Evolutionary conservation across 2,888 invertebrate genomes (phyloP).

Genomic region (Epinotia bilunana): DNA sequence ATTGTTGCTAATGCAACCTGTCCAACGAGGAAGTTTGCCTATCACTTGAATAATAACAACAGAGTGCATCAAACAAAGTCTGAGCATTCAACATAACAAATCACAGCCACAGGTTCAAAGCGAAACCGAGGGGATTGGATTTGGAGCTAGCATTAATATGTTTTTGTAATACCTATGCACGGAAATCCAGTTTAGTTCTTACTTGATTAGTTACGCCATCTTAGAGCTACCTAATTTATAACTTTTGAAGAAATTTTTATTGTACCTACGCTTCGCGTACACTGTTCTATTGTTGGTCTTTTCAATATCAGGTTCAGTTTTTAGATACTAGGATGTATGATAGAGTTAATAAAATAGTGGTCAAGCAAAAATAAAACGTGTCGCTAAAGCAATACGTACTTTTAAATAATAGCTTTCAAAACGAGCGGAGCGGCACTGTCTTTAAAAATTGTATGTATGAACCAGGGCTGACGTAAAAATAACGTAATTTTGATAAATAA

Average conservation of each 20-base stretch:
- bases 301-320: no score
- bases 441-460: no score
- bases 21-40: slow-evolving; percentile 50
- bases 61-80: slow-evolving; percentile 28
- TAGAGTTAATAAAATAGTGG: not conserved
- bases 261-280: not conserved
- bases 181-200: slow-evolving; percentile 5
- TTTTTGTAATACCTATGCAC: not conserved
- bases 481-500: no score
- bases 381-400: not conserved
- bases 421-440: no score
- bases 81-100: slow-evolving; percentile 23
- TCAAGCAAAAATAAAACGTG: not conserved
- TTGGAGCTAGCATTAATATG: not conserved
- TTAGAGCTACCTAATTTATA: not conserved
- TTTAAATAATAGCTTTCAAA: not conserved
- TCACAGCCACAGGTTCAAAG: slow-evolving; percentile 9
- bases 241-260: not conserved
- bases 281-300: not conserved
- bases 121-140: slow-evolving; percentile 13
- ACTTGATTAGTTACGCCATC: not conserved
- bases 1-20: slow-evolving; percentile 68
- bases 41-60: slow-evolving; percentile 43
- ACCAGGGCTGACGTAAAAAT: no score
- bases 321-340: no score